phyloP scores from a whole-genome alignment of 2,113 vertebrate species.

The Menura novaehollandiae region DNA sequence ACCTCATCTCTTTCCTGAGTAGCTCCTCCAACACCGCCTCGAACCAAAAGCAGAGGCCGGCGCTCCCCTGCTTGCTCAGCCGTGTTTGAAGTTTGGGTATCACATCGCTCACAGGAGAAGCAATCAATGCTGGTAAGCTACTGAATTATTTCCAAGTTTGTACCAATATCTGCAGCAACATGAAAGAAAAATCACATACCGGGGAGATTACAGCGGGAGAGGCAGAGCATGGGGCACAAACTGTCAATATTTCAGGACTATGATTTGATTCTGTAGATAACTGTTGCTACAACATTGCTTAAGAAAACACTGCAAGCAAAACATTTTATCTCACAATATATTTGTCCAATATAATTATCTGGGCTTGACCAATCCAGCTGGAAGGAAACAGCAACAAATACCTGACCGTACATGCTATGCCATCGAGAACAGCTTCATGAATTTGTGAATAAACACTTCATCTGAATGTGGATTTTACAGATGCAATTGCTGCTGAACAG shows the following conservation, averaged over 20 bases:
- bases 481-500: neutral
- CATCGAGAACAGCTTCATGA: neutral
- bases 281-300: neutral
- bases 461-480: neutral
- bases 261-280: conserved; percentile 31
- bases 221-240: neutral
- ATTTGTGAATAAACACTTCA: neutral
- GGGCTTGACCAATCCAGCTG: neutral
- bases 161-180: conserved; percentile 67
- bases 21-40: neutral
- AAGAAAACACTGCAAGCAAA: conserved; percentile 29
- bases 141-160: conserved; percentile 79
- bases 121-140: conserved; percentile 70
- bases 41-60: neutral
- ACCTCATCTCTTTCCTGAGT: neutral
- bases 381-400: neutral
- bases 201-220: conserved; percentile 57
- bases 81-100: conserved; percentile 56
- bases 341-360: conserved; percentile 42
- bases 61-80: neutral
- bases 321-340: conserved; percentile 15
- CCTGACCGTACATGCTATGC: neutral
- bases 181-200: conserved; percentile 75
- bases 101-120: conserved; percentile 47
- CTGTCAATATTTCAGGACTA: conserved; percentile 7